A percentile compares a stretch with the other conserved stretches of the same genome.
Evolutionary conservation across 2,797 vertebrate genomes (phyloP).

Genomic region (Dendrocincla tyrannina): DNA sequence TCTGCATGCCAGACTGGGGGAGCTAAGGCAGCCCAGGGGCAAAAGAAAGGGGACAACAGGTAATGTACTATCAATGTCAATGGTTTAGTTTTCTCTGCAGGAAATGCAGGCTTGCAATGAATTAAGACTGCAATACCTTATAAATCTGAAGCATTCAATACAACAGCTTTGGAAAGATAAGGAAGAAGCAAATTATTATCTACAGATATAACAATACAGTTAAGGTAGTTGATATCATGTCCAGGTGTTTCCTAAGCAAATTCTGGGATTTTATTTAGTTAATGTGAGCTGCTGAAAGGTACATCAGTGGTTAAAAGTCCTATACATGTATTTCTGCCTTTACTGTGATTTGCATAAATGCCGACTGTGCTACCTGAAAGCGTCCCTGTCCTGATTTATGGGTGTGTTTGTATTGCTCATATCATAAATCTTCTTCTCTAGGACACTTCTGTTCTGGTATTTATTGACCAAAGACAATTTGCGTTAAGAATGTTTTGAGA

Average conservation of each 20-base stretch:
- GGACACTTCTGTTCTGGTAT: slow-evolving; percentile 86
- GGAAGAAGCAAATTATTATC: neutral
- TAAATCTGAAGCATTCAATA: neutral
- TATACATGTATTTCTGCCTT: slow-evolving; percentile 31
- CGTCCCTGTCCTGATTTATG: slow-evolving; percentile 83
- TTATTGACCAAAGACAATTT: slow-evolving; percentile 89
- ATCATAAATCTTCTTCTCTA: slow-evolving; percentile 87
- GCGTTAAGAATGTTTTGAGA: slow-evolving; percentile 86
- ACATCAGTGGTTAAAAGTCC: slow-evolving; percentile 42
- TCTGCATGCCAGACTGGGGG: neutral
- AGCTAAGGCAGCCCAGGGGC: neutral
- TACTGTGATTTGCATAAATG: slow-evolving; percentile 75
- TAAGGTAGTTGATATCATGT: neutral
- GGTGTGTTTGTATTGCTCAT: slow-evolving; percentile 80
- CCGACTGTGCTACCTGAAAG: slow-evolving; percentile 80
- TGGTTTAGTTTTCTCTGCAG: neutral
- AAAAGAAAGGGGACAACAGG: neutral
- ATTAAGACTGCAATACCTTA: neutral
- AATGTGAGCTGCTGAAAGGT: slow-evolving; percentile 1
- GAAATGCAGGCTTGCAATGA: neutral
- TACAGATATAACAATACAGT: neutral
- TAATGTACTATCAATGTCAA: neutral
- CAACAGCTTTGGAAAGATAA: neutral
- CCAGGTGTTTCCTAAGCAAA: neutral
- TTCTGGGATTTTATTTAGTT: neutral